These are phyloP conservation scores for Caenorhabditis sp. DNA, from an alignment of 2,888 invertebrate genomes.

Conservation along the genomic window DNA sequence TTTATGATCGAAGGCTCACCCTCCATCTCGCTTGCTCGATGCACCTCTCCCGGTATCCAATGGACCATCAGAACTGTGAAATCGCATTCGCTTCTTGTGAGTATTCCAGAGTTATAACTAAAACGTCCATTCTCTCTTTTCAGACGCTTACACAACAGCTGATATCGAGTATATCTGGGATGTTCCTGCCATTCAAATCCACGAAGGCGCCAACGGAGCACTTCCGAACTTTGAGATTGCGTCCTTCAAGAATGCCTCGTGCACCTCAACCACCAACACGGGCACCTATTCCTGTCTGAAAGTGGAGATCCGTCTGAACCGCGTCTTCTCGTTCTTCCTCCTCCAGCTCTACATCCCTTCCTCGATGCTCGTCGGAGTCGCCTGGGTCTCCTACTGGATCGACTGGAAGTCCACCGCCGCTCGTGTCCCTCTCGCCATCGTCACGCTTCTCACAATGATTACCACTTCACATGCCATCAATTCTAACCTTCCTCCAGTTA, in stretches of 20 bases:
- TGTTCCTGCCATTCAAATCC: constrained; percentile 83
- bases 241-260: constrained; percentile 93
- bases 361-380: constrained; percentile 71
- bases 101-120: constrained; percentile 23
- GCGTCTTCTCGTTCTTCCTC: constrained; percentile 79
- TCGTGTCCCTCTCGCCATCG: constrained; percentile 78
- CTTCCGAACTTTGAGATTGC: constrained; percentile 93
- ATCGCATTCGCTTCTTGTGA: constrained; percentile 79
- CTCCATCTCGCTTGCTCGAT: constrained; percentile 78
- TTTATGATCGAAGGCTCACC: constrained; percentile 77
- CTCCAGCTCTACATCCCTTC: constrained; percentile 78
- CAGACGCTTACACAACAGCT: constrained; percentile 97
- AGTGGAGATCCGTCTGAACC: constrained; percentile 73
- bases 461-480: constrained; percentile 79
- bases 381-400: constrained; percentile 78
- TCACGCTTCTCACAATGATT: constrained; percentile 79
- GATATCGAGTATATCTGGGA: constrained; percentile 97
- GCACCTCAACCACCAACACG: constrained; percentile 95
- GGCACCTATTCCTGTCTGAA: constrained; percentile 80
- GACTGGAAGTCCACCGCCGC: constrained; percentile 79
- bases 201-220: constrained; percentile 83
- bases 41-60: constrained; percentile 77
- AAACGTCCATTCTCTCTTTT: constrained; percentile 71
- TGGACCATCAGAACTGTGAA: constrained; percentile 78
- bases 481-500: constrained; percentile 78